Evolutionary conservation across 2,113 vertebrate genomes (phyloP), one percentile per base, ranked within the genome.

Genomic region (Quiscalus mexicanus): DNA sequence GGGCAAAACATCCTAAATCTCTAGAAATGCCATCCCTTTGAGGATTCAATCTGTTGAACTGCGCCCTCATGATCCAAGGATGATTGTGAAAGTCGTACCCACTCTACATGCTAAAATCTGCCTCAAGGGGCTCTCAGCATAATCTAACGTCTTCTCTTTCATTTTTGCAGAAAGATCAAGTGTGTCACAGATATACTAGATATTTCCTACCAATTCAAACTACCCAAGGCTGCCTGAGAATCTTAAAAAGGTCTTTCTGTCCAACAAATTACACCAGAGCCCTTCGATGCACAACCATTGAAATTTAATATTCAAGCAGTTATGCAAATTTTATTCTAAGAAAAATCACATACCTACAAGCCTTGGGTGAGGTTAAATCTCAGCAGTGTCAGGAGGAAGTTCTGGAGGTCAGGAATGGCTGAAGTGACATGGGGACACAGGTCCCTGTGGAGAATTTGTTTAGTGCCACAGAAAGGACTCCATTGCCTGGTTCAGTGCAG

Each of bases 161-260:
- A 20, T 69, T 90, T 84, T 42, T 65, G 39, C 80, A 55, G 67
- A 76, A 94, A 90, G 89, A 87, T 83, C 90, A 83, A 87, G 63
- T 60, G 59, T 4, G 2, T 74, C 87, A 84, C 21, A 74, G 87
- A 64, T 71, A 47, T 4, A 6, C 21, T 22, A 62, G 68, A 39
- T 87, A 78, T 60, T 96, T 96, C 65, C 52, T 93, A 89, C 47
- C 64, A 50, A 30, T 91, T 93, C 79, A 91, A 89, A 78, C 47
- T 59, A 78, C 68, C 27, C 64, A 68, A 58, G 87, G 64, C 71
- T 85, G 19, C 35, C n/a, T 52, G 31, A 77, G 76, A 73, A 80
- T 67, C 64, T 89, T 65, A 50, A 62, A 88, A 70, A 73, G 39
- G 39, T 67, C 86, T 79, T 92, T 74, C 64, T 71, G 76, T 74